These are phyloP conservation scores for Mesembrinibis cayennensis DNA, from an alignment of 2,113 vertebrate species.

Conservation along the genomic window DNA sequence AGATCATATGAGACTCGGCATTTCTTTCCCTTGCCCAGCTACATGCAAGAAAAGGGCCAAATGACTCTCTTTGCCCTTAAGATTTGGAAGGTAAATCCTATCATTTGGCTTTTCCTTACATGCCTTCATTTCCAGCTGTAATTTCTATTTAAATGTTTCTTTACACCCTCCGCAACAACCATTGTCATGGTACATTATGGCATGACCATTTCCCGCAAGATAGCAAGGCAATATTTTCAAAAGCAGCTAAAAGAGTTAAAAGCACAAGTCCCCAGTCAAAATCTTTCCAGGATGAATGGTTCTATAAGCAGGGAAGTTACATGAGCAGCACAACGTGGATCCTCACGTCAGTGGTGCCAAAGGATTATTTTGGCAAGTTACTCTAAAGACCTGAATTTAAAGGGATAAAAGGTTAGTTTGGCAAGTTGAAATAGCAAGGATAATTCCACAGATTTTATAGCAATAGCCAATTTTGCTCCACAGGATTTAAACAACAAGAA, in stretches of 20 bases:
- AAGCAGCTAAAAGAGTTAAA: neutral
- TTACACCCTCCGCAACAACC: neutral
- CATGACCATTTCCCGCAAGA: neutral
- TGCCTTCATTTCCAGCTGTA: neutral
- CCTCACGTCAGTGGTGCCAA: neutral
- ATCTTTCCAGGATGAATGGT: neutral
- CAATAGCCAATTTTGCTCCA: slow-evolving; percentile 26
- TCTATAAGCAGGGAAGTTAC: neutral
- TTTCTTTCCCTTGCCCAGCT: neutral
- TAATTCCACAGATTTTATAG: slow-evolving; percentile 23
- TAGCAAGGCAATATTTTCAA: neutral
- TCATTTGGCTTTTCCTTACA: neutral
- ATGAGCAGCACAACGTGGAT: neutral
- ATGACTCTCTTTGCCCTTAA: neutral
- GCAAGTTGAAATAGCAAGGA: slow-evolving; percentile 4
- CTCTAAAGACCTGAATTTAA: neutral
- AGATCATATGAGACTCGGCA: slow-evolving; percentile 1
- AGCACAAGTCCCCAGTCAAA: neutral
- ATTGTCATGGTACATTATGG: neutral
- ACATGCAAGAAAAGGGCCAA: neutral
- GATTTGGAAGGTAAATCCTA: neutral
- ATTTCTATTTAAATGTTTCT: neutral
- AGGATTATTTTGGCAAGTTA: slow-evolving; percentile 34
- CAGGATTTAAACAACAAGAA: slow-evolving; percentile 24
- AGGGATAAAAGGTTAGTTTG: neutral